Evolutionary conservation across 2,113 vertebrate species (phyloP).

Genomic region (Oreochromis spilurus): DNA sequence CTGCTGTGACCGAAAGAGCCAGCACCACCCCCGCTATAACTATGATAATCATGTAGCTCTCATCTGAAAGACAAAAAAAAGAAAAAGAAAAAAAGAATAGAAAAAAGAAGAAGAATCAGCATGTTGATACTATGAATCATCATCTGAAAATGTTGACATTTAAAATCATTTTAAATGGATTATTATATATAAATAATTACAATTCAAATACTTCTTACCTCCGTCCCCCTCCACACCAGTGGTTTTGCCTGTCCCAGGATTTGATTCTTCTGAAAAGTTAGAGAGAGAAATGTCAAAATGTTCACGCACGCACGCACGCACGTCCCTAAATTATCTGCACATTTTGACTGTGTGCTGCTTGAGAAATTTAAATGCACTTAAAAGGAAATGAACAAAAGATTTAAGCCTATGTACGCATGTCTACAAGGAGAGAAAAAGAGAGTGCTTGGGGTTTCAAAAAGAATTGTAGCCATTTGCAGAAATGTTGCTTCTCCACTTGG

Average conservation of each 20-base stretch:
- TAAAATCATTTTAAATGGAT: not conserved
- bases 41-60: conserved; percentile 46
- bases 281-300: not conserved
- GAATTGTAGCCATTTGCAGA: not conserved
- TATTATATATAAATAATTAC: not conserved
- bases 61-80: conserved; percentile 23
- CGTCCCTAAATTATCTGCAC: not conserved
- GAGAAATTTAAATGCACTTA: not conserved
- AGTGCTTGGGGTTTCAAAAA: not conserved
- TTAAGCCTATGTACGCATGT: not conserved
- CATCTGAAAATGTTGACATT: not conserved
- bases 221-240: not conserved
- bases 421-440: not conserved
- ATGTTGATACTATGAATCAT: not conserved
- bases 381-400: not conserved
- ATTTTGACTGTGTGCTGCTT: not conserved
- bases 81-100: not conserved
- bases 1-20: conserved; percentile 35
- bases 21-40: conserved; percentile 40
- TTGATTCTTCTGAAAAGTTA: fast-evolving
- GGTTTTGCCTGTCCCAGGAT: not conserved
- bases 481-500: not conserved
- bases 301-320: not conserved
- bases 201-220: conserved; percentile 4
- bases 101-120: not conserved